Base-by-base conservation (phyloP, 2,888 invertebrate genomes). In the Napeogenes inachia region DNA sequence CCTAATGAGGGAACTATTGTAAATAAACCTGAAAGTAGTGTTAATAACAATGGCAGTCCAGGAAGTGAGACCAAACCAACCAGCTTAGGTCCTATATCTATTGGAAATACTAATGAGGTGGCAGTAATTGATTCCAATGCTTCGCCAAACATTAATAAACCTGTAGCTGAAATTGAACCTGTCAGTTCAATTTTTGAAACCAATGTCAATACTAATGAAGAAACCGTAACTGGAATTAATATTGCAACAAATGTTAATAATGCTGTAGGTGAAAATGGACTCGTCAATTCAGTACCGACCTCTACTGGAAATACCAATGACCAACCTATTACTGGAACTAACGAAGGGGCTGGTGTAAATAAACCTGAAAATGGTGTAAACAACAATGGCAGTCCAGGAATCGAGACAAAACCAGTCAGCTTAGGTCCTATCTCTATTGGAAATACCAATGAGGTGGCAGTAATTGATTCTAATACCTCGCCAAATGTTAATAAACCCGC, bases 121-220 rank as follows among this genome's bases (percentile, higher is more conserved):
- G 46, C 58, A 56, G 32, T 59, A 13, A 50, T 58, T 47, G 46
- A 53, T 32, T 30, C 38, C 54, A 57, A 54, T 21, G 32, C 60
- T 42, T 30, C 32, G 4, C 32, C 47, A 35, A 35, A 42, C 10
- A 10, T 42, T 42, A 42, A 42, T 42, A 42, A 42, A 10, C 42
- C 42, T 10, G 8, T 10, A 42, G 42, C n/a, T n/a, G n/a, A 10
- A 38, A 35, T 45, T 32, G 54, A 13, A 12, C 42, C 47, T 42
- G 13, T 45, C 12, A 46, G 42, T 6, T 54, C 54, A 45, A 6
- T 55, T 10, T n/a, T 54, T n/a, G 45, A 6, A 21, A 12, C 38
- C 2, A 47, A 45, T 12, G 46, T 12, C 2, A 46, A 12, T 50
- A 50, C 4, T 21, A 38, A 35, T 47, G 60, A 55, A n/a, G 54